Conservation (phyloP, 2,797 vertebrate genomes). For the Gallinago stenura region DNA sequence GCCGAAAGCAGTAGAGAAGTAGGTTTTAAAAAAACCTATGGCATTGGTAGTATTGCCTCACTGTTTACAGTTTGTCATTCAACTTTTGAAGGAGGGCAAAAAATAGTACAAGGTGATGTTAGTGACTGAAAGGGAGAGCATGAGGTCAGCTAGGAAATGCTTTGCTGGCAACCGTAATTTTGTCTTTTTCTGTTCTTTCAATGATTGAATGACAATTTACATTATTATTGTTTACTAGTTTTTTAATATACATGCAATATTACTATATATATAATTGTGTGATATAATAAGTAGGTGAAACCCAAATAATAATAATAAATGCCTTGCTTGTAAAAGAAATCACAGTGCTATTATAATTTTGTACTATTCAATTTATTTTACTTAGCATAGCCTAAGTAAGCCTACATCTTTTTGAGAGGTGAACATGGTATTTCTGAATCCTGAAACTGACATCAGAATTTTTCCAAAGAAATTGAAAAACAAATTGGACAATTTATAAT, state of each 20-base stretch:
- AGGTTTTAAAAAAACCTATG: neutral
- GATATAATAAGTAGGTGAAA: neutral
- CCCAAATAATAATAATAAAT: neutral
- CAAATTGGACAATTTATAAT: neutral
- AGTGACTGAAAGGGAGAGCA: neutral
- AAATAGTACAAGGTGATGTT: neutral
- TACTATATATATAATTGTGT: neutral
- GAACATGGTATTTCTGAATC: neutral
- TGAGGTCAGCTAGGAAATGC: neutral
- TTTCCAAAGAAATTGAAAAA: neutral
- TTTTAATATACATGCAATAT: neutral
- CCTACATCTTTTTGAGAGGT: neutral
- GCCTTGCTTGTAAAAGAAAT: neutral
- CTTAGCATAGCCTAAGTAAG: neutral
- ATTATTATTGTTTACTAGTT: neutral
- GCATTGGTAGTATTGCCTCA: neutral
- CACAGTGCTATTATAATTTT: neutral
- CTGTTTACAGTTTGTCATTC: neutral
- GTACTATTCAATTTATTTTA: neutral
- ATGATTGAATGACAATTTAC: neutral
- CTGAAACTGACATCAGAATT: neutral
- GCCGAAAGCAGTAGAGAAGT: neutral
- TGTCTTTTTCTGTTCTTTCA: neutral
- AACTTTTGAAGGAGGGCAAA: neutral
- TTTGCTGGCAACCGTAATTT: neutral